Evolutionary conservation across 2,888 invertebrate genomes (phyloP).

Genomic region (Macaria notata): DNA sequence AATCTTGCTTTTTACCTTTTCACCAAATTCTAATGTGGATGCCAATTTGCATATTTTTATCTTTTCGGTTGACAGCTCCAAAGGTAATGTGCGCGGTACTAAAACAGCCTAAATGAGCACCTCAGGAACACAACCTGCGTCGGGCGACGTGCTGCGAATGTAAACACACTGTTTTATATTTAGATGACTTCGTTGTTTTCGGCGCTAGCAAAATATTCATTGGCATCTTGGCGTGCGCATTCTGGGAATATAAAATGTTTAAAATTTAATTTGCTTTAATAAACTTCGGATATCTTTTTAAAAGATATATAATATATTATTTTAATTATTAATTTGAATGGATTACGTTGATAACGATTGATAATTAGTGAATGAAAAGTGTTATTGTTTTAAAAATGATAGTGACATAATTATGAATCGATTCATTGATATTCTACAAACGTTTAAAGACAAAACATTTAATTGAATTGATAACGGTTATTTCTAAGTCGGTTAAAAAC

Average conservation of each 20-base stretch:
- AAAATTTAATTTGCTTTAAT: not conserved
- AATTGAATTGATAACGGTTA: too few species aligned
- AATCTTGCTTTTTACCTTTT: not conserved
- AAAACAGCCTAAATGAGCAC: constrained; percentile 23
- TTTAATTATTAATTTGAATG: too few species aligned
- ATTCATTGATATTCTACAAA: too few species aligned
- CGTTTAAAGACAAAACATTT: too few species aligned
- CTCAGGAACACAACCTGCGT: constrained; percentile 23
- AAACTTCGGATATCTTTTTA: not conserved
- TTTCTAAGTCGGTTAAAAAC: too few species aligned
- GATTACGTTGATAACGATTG: too few species aligned
- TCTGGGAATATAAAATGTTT: not conserved
- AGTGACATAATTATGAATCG: too few species aligned
- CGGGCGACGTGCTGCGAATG: constrained; percentile 18
- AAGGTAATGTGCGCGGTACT: constrained; percentile 16
- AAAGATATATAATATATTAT: too few species aligned
- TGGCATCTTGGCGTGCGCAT: constrained; percentile 5
- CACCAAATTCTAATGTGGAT: constrained; percentile 12
- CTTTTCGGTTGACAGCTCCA: constrained; percentile 18
- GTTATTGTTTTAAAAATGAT: too few species aligned
- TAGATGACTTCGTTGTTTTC: constrained; percentile 17
- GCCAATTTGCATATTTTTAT: constrained; percentile 19
- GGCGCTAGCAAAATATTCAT: constrained; percentile 11
- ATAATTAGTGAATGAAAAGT: too few species aligned
- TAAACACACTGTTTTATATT: constrained; percentile 19